These are phyloP conservation scores for Anastatus disparis DNA, from an alignment of 1,140 invertebrate genomes.

Conservation along the genomic window DNA sequence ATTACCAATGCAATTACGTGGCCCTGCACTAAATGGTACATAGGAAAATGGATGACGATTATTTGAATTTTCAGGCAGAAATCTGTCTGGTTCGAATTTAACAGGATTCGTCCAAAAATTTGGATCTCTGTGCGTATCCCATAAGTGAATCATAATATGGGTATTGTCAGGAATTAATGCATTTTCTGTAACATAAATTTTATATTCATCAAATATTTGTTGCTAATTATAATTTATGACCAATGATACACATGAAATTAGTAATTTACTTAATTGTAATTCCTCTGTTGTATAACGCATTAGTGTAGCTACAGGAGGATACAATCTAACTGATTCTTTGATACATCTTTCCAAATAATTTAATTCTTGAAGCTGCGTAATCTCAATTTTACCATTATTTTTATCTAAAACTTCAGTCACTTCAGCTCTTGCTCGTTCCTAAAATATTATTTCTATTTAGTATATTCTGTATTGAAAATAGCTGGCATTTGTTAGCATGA, in stretches of 20 bases:
- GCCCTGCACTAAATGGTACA: constrained; percentile 78
- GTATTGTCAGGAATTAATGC: constrained; percentile 57
- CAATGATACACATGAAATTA: too few relatives aligned
- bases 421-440: constrained; percentile 38
- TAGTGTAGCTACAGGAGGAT: constrained; percentile 70
- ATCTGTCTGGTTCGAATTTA: constrained; percentile 79
- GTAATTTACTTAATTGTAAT: constrained; percentile 48
- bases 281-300: constrained; percentile 64
- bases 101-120: constrained; percentile 77
- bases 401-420: constrained; percentile 29
- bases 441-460: constrained; percentile 15
- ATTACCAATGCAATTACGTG: constrained; percentile 77
- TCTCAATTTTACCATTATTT: constrained; percentile 28
- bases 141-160: constrained; percentile 63
- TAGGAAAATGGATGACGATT: constrained; percentile 63
- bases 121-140: constrained; percentile 73
- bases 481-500: too few relatives aligned
- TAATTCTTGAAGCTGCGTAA: constrained; percentile 37
- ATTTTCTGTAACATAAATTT: constrained; percentile 41
- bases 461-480: too few relatives aligned
- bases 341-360: constrained; percentile 71
- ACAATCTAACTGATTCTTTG: constrained; percentile 71
- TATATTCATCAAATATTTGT: not conserved
- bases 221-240: not conserved
- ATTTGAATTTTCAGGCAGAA: constrained; percentile 67